Percentiles rank a stretch among this genome's conserved stretches.
Evolutionary conservation across 2,113 vertebrate genomes (phyloP).

Genomic region (Merops nubicus): DNA sequence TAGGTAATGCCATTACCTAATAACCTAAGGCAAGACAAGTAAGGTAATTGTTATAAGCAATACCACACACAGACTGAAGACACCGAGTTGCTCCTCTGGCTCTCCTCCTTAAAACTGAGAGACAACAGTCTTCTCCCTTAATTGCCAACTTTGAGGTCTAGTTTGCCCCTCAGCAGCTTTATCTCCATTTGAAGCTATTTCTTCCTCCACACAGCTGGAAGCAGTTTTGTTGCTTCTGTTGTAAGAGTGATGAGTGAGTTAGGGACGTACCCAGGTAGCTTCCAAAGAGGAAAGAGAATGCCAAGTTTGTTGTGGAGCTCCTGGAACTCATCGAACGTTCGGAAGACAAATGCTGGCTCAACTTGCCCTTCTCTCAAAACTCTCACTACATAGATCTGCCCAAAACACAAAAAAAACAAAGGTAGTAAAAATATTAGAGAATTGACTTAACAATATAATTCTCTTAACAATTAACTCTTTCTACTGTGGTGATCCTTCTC

Average conservation of each 20-base stretch:
- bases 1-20: background rate
- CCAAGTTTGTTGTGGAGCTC: slow-evolving; percentile 97
- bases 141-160: background rate
- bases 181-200: background rate
- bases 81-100: background rate
- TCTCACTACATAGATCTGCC: slow-evolving; percentile 92
- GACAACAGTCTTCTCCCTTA: background rate
- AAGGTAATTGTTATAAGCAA: background rate
- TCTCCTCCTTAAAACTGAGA: background rate
- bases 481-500: background rate
- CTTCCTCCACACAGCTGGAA: background rate
- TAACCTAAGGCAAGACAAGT: too few species aligned
- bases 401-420: slow-evolving; percentile 25
- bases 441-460: background rate
- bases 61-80: background rate
- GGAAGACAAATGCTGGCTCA: slow-evolving; percentile 92
- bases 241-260: background rate
- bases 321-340: slow-evolving; percentile 98
- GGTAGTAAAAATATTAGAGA: background rate
- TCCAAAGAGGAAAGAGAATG: slow-evolving; percentile 96
- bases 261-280: slow-evolving; percentile 88
- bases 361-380: slow-evolving; percentile 89
- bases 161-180: background rate
- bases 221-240: background rate
- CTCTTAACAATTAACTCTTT: background rate